Conservation (phyloP, 2,113 vertebrate genomes). For the Leptocoma aspasia region DNA sequence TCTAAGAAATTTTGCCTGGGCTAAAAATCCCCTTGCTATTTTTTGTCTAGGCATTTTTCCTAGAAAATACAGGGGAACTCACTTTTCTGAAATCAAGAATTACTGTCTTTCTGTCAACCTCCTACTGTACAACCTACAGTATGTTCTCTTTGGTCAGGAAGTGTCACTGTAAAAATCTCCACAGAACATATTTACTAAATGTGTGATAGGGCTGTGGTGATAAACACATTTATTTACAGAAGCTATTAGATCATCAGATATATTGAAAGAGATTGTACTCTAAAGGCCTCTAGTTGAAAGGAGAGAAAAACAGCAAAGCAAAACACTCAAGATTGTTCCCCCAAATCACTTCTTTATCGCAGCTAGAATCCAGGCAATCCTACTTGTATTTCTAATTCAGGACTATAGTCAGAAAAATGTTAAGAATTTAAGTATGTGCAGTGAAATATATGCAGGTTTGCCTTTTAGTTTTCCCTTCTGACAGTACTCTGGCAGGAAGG, state of each 20-base stretch:
- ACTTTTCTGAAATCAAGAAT: background rate
- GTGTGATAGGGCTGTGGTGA: background rate
- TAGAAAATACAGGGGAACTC: background rate
- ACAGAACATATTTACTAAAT: background rate
- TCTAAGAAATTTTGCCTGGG: background rate
- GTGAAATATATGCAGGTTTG: background rate
- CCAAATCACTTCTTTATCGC: background rate
- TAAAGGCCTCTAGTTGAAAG: background rate
- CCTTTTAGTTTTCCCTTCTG: background rate
- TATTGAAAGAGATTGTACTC: background rate
- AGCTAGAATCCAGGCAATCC: background rate
- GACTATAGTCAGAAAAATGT: background rate
- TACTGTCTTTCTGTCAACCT: background rate
- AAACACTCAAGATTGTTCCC: background rate
- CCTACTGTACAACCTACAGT: background rate
- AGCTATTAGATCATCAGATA: background rate
- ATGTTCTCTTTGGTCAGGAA: background rate
- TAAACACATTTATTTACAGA: background rate
- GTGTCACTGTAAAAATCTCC: background rate
- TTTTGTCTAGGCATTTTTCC: background rate
- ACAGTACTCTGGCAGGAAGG: background rate
- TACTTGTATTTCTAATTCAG: background rate
- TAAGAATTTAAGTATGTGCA: background rate
- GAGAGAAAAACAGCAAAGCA: background rate
- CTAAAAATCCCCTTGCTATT: background rate